Evolutionary conservation across 1,140 invertebrate species (phyloP).

Genomic region (Wasmannia auropunctata): DNA sequence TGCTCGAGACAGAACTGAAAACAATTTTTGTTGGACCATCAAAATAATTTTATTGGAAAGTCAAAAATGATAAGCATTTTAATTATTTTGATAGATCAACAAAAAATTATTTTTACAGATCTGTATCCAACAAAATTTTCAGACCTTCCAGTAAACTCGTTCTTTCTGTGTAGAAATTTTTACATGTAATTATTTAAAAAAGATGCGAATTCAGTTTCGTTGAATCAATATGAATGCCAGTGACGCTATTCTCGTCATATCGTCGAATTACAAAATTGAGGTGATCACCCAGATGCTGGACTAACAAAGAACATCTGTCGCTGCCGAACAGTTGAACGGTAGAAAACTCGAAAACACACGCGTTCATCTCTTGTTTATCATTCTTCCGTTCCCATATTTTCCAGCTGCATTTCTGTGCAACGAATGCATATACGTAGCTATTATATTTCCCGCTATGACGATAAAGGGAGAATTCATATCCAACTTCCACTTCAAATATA

Average conservation of each 20-base stretch:
- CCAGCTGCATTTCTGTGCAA: not conserved
- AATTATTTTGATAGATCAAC: too few relatives aligned
- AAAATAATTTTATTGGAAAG: too few relatives aligned
- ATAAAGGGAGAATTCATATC: conserved; percentile 40
- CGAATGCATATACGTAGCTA: not conserved
- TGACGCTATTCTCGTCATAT: not conserved
- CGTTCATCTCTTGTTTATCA: conserved; percentile 4
- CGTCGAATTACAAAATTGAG: not conserved
- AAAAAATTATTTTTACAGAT: too few relatives aligned
- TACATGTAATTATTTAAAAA: not conserved
- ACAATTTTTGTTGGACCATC: too few relatives aligned
- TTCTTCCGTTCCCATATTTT: not conserved
- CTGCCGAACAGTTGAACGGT: not conserved
- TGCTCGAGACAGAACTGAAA: too few relatives aligned
- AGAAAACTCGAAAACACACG: not conserved
- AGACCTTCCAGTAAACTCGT: too few relatives aligned
- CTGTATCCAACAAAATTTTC: too few relatives aligned
- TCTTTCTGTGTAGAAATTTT: too few relatives aligned
- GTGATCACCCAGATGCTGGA: not conserved
- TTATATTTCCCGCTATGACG: not conserved
- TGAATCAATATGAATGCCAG: not conserved
- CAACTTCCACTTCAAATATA: conserved; percentile 8
- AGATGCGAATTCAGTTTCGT: not conserved
- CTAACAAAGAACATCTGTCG: not conserved
- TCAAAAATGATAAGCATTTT: too few relatives aligned